A percentile compares a stretch with the other conserved stretches of the same genome.
Evolutionary conservation across 2,797 vertebrate genomes (phyloP).

Genomic region (Nyctibius grandis): DNA sequence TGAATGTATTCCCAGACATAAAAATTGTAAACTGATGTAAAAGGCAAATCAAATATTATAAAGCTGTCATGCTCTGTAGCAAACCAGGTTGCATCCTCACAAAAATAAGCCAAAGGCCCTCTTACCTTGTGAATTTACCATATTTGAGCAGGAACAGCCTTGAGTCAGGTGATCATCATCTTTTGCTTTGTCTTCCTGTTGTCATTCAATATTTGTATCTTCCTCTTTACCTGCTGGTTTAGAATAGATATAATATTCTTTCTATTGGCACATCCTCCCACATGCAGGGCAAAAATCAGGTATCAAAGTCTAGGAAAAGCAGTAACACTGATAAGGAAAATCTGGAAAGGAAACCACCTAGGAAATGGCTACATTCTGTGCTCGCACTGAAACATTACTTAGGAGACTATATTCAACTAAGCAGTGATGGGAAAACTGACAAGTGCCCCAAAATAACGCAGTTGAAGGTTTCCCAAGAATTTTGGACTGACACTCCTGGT

Average conservation of each 20-base stretch:
- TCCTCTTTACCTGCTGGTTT: not conserved
- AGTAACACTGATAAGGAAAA: not conserved
- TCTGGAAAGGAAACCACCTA: not conserved
- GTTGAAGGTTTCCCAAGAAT: not conserved
- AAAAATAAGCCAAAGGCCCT: not conserved
- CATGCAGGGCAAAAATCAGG: not conserved
- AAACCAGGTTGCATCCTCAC: not conserved
- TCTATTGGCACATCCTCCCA: not conserved
- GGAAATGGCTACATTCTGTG: not conserved
- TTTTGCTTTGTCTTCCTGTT: not conserved
- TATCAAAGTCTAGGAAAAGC: not conserved
- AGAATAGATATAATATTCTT: not conserved
- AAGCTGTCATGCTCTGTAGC: not conserved
- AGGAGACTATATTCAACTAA: not conserved
- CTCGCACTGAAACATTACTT: not conserved
- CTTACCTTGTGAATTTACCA: not conserved
- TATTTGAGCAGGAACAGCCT: not conserved
- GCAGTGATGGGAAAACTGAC: not conserved
- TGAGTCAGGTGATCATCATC: not conserved
- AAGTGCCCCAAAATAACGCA: not conserved
- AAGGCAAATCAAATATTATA: not conserved
- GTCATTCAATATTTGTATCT: not conserved
- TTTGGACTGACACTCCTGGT: constrained; percentile 12
- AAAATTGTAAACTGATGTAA: not conserved
- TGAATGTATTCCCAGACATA: not conserved